Evolutionary conservation across 2,888 invertebrate genomes (phyloP).

Genomic region (Lissocephala sabroskyi): DNA sequence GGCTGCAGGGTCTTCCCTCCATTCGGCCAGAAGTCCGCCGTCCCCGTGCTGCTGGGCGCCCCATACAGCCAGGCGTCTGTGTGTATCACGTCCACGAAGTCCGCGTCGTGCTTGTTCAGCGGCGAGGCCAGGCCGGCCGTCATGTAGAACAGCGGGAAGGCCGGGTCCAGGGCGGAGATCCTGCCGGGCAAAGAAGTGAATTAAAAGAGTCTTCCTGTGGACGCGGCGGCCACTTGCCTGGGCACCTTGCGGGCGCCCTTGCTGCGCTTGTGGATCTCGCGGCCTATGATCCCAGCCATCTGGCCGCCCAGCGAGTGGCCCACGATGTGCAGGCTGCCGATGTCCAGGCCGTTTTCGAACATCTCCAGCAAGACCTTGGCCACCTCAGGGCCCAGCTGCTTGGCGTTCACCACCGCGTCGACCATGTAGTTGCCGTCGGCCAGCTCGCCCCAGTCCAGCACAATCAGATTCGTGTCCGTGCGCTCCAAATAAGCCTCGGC

Average conservation of each 20-base stretch:
- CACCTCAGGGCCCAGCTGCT: constrained; percentile 63
- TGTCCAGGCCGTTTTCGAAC: constrained; percentile 66
- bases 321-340: constrained; percentile 66
- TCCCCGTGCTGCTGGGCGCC: constrained; percentile 76
- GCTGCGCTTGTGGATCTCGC: constrained; percentile 48
- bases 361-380: constrained; percentile 63
- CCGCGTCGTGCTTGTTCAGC: constrained; percentile 74
- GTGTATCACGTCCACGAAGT: constrained; percentile 80
- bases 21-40: constrained; percentile 78
- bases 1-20: constrained; percentile 77
- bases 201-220: too few species aligned
- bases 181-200: constrained; percentile 64
- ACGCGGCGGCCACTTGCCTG: too few species aligned
- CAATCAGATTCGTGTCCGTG: constrained; percentile 65
- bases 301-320: constrained; percentile 72
- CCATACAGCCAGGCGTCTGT: constrained; percentile 79
- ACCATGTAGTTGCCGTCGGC: constrained; percentile 71
- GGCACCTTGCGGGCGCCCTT: constrained; percentile 24
- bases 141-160: constrained; percentile 76
- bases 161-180: constrained; percentile 77
- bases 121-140: constrained; percentile 61
- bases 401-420: constrained; percentile 69
- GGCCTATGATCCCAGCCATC: constrained; percentile 67
- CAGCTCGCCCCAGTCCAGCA: constrained; percentile 70
- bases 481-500: constrained; percentile 69